These are phyloP conservation scores for Canis aureus DNA, from an alignment of 2,113 vertebrate species.

Conservation along the genomic window DNA sequence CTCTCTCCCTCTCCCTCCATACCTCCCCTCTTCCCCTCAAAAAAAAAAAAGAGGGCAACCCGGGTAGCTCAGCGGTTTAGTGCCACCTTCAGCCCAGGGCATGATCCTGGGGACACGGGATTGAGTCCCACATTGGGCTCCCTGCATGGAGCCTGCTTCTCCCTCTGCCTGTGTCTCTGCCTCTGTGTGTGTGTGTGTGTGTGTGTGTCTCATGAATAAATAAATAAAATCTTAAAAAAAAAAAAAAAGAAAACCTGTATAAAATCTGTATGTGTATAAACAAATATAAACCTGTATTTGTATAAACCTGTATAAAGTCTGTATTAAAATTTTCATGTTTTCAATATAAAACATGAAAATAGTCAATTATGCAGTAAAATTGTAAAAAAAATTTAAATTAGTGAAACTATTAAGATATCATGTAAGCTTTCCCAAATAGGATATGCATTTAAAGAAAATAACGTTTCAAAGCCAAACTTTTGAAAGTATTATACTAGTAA, in stretches of 20 bases:
- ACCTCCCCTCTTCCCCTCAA: neutral
- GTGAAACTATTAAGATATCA: slow-evolving; percentile 37
- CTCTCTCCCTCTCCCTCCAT: neutral
- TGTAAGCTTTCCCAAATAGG: slow-evolving; percentile 14
- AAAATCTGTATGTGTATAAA: neutral
- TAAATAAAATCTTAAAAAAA: no score
- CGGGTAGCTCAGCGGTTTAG: no score
- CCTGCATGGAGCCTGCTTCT: no score
- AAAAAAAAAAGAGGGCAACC: neutral
- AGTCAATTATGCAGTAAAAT: neutral
- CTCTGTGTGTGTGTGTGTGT: no score
- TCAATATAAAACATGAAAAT: neutral
- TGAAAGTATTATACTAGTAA: slow-evolving; percentile 9
- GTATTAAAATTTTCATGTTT: slow-evolving; percentile 16
- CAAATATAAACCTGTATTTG: neutral
- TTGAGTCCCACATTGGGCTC: no score
- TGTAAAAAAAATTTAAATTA: slow-evolving; percentile 39
- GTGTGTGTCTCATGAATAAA: no score
- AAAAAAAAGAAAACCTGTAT: neutral
- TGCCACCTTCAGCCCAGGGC: no score
- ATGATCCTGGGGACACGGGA: no score
- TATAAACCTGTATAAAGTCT: neutral
- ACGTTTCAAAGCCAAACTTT: slow-evolving; percentile 43
- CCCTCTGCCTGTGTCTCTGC: no score
- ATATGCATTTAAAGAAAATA: slow-evolving; percentile 46